Evolutionary conservation across 92 coral and sea anemone species (phyloP).

Genomic region (Porites rus): DNA sequence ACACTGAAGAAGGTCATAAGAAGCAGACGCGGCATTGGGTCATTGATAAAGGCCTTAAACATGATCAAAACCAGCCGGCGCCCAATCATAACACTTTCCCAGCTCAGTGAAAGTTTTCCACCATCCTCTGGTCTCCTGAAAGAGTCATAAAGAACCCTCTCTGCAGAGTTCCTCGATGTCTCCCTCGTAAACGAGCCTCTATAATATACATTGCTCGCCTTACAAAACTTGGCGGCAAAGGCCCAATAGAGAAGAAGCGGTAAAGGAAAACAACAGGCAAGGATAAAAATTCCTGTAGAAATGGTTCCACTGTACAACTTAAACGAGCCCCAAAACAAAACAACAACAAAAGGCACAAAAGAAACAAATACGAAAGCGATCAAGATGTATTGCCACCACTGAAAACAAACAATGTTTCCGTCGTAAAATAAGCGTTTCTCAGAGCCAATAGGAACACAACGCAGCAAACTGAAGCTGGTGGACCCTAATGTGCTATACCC

Average conservation of each 20-base stretch:
- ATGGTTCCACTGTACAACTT: constrained; percentile 62
- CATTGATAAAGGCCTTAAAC: background rate
- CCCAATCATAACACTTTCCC: constrained; percentile 61
- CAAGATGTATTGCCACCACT: constrained; percentile 77
- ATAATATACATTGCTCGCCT: background rate
- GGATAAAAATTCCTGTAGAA: constrained; percentile 12
- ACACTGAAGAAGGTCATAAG: constrained; percentile 38
- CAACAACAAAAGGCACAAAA: constrained; percentile 69
- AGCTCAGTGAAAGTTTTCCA: constrained; percentile 34
- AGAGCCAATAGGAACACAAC: constrained; percentile 62
- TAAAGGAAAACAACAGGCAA: constrained; percentile 8
- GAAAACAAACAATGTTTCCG: constrained; percentile 72
- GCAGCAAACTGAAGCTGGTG: constrained; percentile 59
- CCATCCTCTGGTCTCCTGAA: constrained; percentile 27
- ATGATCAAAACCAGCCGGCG: constrained; percentile 44
- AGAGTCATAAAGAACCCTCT: constrained; percentile 46
- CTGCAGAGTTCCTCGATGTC: background rate
- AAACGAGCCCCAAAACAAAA: constrained; percentile 67
- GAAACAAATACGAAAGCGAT: constrained; percentile 51
- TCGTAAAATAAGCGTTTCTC: constrained; percentile 63
- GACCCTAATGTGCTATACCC: constrained; percentile 73
- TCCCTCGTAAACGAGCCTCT: background rate
- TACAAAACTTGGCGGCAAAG: background rate
- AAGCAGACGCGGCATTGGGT: constrained; percentile 44
- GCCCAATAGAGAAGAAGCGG: constrained; percentile 17